These are phyloP conservation scores for Datnioides undecimradiatus DNA, from an alignment of 2,113 vertebrate species.

Conservation along the genomic window DNA sequence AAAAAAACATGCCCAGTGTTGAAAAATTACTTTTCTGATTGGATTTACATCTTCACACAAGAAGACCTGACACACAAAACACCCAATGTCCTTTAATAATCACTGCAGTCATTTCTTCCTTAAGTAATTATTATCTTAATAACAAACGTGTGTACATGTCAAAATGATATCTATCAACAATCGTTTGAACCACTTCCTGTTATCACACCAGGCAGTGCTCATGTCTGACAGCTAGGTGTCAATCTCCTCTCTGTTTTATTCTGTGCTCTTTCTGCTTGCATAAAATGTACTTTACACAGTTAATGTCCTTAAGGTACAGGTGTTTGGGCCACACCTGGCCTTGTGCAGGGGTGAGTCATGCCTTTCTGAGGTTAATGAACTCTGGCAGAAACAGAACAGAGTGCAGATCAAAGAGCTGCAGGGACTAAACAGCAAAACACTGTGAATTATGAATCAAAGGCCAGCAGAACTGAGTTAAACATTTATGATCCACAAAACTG, in stretches of 20 bases:
- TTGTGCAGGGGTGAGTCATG: background rate
- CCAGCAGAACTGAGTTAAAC: constrained; percentile 5
- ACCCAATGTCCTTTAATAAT: too few relatives aligned
- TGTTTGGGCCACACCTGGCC: background rate
- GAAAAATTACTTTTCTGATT: too few relatives aligned
- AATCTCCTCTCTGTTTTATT: background rate
- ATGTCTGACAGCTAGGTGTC: constrained; percentile 40
- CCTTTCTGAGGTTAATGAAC: background rate
- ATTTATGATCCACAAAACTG: constrained; percentile 25
- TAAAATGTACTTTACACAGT: too few relatives aligned
- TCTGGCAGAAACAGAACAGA: background rate
- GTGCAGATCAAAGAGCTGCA: background rate
- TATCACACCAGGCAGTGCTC: background rate
- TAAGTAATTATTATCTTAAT: too few relatives aligned
- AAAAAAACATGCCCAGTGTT: too few relatives aligned
- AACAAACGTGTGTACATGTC: background rate
- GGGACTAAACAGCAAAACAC: background rate
- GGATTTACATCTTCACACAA: too few relatives aligned
- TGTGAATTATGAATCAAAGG: constrained; percentile 34
- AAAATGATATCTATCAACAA: background rate
- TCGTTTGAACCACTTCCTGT: background rate
- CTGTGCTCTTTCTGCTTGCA: accelerated
- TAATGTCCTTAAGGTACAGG: background rate
- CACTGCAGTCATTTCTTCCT: too few relatives aligned
- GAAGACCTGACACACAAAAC: too few relatives aligned